Percentiles rank a stretch among this genome's conserved stretches.
phyloP scores from a whole-genome alignment of 2,113 vertebrate species.

The Dicentrarchus labrax region DNA sequence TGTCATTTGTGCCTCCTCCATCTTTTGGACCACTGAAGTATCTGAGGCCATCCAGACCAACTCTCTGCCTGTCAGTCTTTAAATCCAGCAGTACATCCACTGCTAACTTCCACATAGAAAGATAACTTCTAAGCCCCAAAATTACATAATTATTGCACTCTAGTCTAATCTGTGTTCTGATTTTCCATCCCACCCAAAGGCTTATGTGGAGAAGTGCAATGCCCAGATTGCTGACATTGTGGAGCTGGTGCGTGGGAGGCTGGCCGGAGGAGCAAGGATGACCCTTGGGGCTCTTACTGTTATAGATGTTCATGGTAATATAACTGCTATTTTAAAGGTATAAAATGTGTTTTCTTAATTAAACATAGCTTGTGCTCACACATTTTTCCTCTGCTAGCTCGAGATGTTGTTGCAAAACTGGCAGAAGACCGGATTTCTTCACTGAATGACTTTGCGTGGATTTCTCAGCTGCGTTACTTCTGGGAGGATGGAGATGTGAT shows the following conservation, averaged over 20 bases:
- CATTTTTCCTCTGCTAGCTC: conserved; percentile 80
- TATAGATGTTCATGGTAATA: conserved; percentile 94
- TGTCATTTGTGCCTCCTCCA: conserved; percentile 93
- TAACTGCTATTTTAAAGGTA: neutral
- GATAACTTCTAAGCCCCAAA: neutral
- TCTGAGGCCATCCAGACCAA: conserved; percentile 87
- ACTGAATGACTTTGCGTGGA: conserved; percentile 94
- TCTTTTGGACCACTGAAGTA: conserved; percentile 95
- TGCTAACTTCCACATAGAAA: conserved; percentile 76
- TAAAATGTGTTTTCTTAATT: neutral
- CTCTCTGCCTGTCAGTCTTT: conserved; percentile 84
- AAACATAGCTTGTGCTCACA: neutral
- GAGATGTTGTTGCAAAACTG: conserved; percentile 92
- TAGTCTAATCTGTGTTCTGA: conserved; percentile 21
- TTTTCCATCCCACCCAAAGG: conserved; percentile 76
- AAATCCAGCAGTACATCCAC: neutral
- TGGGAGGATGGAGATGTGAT: conserved; percentile 88
- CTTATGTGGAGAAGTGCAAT: conserved; percentile 90
- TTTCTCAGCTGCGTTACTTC: conserved; percentile 94
- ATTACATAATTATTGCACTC: neutral
- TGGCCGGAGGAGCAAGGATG: conserved; percentile 89
- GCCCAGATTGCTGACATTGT: conserved; percentile 91
- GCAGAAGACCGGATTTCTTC: conserved; percentile 84
- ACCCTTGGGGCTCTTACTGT: conserved; percentile 92
- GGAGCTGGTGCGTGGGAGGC: conserved; percentile 91